Conservation (phyloP, 2,888 invertebrate species). For the Schizaphis graminum region DNA sequence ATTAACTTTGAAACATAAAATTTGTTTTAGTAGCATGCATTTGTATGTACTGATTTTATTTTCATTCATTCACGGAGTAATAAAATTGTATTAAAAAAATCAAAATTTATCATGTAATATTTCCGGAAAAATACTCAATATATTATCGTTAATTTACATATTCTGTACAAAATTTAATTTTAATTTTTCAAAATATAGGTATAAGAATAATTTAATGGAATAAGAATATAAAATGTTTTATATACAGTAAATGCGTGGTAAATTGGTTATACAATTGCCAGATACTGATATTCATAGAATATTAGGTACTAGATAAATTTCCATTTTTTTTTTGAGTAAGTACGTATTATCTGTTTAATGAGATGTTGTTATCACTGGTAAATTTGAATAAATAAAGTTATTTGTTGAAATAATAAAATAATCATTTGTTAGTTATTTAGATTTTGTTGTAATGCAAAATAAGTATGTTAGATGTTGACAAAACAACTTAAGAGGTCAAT, state of each 20-base stretch:
- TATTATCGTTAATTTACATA: neutral
- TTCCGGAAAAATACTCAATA: neutral
- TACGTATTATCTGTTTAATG: no score
- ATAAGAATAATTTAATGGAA: no score
- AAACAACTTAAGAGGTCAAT: neutral
- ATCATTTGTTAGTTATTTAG: neutral
- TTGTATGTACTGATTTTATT: neutral
- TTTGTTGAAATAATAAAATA: neutral
- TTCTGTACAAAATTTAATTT: no score
- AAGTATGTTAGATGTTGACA: neutral
- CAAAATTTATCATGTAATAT: neutral
- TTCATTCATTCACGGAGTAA: neutral
- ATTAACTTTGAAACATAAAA: neutral
- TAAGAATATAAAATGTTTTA: no score
- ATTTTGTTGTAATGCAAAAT: neutral
- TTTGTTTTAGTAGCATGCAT: neutral
- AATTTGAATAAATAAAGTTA: neutral
- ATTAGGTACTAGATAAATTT: no score
- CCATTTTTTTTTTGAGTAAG: no score
- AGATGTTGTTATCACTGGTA: no score
- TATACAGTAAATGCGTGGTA: no score
- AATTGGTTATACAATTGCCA: no score
- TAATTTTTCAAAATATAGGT: no score
- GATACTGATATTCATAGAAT: no score
- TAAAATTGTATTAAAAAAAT: neutral